phyloP scores from a whole-genome alignment of 2,113 vertebrate genomes.

The Grammomys dolichurus region DNA sequence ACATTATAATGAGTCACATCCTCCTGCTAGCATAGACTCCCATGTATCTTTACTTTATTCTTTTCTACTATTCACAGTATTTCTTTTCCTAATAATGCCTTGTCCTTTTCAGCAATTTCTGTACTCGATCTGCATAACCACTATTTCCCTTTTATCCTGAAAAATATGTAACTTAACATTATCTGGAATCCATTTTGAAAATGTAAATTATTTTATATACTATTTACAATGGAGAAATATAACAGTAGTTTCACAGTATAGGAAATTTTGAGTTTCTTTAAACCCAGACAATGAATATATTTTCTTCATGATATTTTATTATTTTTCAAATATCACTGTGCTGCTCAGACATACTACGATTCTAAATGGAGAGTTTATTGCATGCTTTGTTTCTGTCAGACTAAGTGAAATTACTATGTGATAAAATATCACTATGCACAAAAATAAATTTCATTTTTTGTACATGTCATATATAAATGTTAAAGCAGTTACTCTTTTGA shows the following conservation, averaged over 20 bases:
- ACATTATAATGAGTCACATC: neutral
- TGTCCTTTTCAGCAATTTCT: neutral
- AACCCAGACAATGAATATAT: neutral
- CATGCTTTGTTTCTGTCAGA: conserved; percentile 27
- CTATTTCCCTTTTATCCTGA: neutral
- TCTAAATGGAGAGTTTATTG: conserved; percentile 24
- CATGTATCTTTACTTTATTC: neutral
- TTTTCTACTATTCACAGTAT: neutral
- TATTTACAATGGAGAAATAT: neutral
- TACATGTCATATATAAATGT: conserved; percentile 46
- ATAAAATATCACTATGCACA: conserved; percentile 38
- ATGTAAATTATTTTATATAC: conserved; percentile 25
- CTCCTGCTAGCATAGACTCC: neutral
- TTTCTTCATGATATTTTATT: neutral
- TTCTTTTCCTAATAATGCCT: neutral
- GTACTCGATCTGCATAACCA: neutral
- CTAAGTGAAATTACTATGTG: conserved; percentile 46
- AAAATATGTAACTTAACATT: neutral
- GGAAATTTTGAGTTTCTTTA: neutral
- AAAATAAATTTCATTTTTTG: conserved; percentile 54
- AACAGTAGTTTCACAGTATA: neutral
- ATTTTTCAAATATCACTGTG: conserved; percentile 39
- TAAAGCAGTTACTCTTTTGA: conserved; percentile 59
- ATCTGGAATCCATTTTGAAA: neutral
- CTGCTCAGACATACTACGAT: conserved; percentile 36